Percentiles rank a stretch among this genome's conserved stretches.
These are phyloP conservation scores for Lasioglossum figueresi DNA, from an alignment of 2,888 invertebrate genomes.

Conservation along the genomic window DNA sequence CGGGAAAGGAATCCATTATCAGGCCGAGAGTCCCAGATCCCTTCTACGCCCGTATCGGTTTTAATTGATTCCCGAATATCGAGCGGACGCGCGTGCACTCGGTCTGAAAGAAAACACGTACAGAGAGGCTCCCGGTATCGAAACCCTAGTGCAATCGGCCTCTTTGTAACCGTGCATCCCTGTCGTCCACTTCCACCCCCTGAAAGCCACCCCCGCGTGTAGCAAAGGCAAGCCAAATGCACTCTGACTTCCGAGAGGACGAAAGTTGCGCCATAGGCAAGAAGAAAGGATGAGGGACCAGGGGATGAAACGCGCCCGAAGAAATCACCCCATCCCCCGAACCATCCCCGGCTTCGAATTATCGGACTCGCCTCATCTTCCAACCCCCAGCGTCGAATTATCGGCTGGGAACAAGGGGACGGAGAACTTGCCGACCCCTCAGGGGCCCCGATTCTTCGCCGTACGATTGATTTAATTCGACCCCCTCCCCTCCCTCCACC, in stretches of 20 bases:
- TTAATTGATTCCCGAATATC: constrained; percentile 56
- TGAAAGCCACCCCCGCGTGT: not conserved
- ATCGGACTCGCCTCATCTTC: constrained; percentile 2
- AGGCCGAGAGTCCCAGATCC: not conserved
- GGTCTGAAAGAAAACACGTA: constrained; percentile 15
- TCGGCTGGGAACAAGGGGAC: constrained; percentile 1
- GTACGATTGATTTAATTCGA: not conserved
- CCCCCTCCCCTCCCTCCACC: not conserved
- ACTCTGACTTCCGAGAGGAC: constrained; percentile 6
- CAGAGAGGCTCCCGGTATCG: not conserved
- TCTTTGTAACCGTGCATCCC: not conserved
- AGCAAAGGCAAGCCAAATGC: not conserved
- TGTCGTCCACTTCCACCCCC: not conserved
- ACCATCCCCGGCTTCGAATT: not conserved
- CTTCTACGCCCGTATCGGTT: constrained; percentile 25
- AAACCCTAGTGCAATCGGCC: not conserved
- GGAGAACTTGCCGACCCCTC: not conserved
- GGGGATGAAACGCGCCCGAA: not conserved
- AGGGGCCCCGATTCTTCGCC: not conserved
- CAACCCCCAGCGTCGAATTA: not conserved
- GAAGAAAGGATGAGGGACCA: not conserved
- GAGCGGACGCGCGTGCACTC: constrained; percentile 2
- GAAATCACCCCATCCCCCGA: not conserved
- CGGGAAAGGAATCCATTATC: not conserved
- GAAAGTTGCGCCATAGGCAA: constrained; percentile 2